phyloP scores from a whole-genome alignment of 2,888 invertebrate species.

The Hydrotaea diabolus region DNA sequence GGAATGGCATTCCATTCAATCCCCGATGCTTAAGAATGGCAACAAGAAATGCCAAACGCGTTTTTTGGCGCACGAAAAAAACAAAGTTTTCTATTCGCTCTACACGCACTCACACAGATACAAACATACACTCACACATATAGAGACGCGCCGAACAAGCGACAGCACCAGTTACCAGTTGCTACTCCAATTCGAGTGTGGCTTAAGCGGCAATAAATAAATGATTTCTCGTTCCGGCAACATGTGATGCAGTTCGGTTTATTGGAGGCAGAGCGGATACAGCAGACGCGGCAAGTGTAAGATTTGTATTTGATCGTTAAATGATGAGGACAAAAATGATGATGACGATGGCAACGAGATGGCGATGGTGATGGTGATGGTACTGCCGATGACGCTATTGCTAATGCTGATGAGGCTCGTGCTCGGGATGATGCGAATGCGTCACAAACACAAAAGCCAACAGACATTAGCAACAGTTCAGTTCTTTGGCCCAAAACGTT shows the following conservation, averaged over 20 bases:
- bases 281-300: not conserved
- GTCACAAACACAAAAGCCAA: slow-evolving; percentile 31
- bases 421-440: slow-evolving; percentile 38
- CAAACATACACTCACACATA: no score
- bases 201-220: slow-evolving; percentile 44
- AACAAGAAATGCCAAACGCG: not conserved
- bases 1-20: not conserved
- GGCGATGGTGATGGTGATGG: not conserved
- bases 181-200: slow-evolving; percentile 35
- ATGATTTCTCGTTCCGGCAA: slow-evolving; percentile 24
- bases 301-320: slow-evolving; percentile 49
- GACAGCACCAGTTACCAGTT: slow-evolving; percentile 51
- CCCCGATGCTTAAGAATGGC: slow-evolving; percentile 11
- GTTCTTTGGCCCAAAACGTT: not conserved
- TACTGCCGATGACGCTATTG: not conserved
- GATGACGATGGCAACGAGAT: slow-evolving; percentile 8
- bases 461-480: slow-evolving; percentile 50
- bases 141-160: not conserved
- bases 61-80: not conserved
- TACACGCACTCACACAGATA: no score
- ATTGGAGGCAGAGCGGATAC: not conserved
- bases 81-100: not conserved
- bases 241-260: slow-evolving; percentile 28
- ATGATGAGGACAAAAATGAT: slow-evolving; percentile 50
- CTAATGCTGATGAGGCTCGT: slow-evolving; percentile 18